Percentiles rank a stretch among this genome's conserved stretches.
phyloP scores from a whole-genome alignment of 2,888 invertebrate species.

The Mythimna impura region DNA sequence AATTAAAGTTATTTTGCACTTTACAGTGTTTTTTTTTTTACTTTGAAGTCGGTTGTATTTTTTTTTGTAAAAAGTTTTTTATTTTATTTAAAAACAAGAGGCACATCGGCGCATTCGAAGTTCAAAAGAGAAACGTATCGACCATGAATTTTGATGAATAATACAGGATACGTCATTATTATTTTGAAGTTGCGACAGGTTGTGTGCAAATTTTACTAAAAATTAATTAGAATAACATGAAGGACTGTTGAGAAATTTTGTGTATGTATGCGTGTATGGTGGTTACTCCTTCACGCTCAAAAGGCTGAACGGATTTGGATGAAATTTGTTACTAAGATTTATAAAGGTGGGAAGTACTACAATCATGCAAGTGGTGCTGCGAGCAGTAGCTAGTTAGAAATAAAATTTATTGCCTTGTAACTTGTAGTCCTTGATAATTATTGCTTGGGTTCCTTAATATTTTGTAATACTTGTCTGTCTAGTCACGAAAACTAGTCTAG shows the following conservation, averaged over 20 bases:
- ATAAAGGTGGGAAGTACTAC: too few relatives aligned
- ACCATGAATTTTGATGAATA: conserved; percentile 61
- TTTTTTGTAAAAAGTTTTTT: too few relatives aligned
- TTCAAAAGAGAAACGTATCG: conserved; percentile 55
- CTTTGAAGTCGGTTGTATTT: too few relatives aligned
- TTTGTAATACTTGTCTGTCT: too few relatives aligned
- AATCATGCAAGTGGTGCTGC: too few relatives aligned
- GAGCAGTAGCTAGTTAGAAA: background rate
- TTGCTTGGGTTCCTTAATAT: too few relatives aligned
- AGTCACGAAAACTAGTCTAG: background rate
- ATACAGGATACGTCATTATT: conserved; percentile 59
- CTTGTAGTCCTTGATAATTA: conserved; percentile 14
- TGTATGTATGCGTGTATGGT: too few relatives aligned
- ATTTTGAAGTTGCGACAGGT: conserved; percentile 31
- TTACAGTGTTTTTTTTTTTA: too few relatives aligned
- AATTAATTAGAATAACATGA: conserved; percentile 30
- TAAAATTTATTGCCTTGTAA: background rate
- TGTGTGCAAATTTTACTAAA: conserved; percentile 29
- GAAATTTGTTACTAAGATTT: too few relatives aligned
- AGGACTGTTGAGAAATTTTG: conserved; percentile 37
- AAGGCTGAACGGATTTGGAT: too few relatives aligned
- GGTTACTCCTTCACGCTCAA: too few relatives aligned
- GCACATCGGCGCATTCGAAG: conserved; percentile 39
- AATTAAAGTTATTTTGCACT: too few relatives aligned
- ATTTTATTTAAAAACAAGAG: background rate